Base-by-base conservation (phyloP, 2,797 vertebrate genomes). In the Sarcophilus harrisii region DNA sequence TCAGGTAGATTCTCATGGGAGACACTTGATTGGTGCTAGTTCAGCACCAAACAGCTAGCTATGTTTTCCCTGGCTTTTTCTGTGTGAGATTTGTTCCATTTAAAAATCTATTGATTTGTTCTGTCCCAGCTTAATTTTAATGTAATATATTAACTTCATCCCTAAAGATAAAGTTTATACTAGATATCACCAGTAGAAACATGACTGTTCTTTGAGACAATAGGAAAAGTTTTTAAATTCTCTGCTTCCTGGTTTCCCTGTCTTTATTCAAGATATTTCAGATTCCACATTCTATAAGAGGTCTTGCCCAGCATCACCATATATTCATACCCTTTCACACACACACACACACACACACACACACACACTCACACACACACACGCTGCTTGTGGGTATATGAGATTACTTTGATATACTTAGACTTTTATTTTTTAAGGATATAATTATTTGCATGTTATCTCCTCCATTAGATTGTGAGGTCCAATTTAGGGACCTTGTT, bases 81-180 rank as follows among this genome's bases (percentile, higher is more conserved):
- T 4, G 54, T 8, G 45, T 21, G 21, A 81, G 73, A 21, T 27
- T 81, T 81, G 21, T 81, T 81, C 2, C 21, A 45, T 45, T 81
- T 45, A 24, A 27, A 81, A 81, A 81, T 45, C 73, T 73, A 8
- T 2, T 81, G 38, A 10, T 81, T 81, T 45, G 5, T 81, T 81
- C 21, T 81, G 18, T 38, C 21, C n/a, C 73, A 45, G 12, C 21
- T 45, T 38, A 81, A 3, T 27, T 81, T 10, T 24, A 81, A 81
- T 45, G 73, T 24, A 27, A 97, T 94, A 97, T 97, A 92, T 97
- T 97, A 96, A 93, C 96, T 95, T 97, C 93, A n/a, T 4, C 73
- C 57, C 30, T 59, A 93, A 96, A 97, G 66, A 95, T 96, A 14
- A 73, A 57, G 66, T 97, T 73, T 94, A 29, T 94, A 52, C 59